Conservation (phyloP, 2,797 vertebrate genomes). For the Basileuterus tristriatus region DNA sequence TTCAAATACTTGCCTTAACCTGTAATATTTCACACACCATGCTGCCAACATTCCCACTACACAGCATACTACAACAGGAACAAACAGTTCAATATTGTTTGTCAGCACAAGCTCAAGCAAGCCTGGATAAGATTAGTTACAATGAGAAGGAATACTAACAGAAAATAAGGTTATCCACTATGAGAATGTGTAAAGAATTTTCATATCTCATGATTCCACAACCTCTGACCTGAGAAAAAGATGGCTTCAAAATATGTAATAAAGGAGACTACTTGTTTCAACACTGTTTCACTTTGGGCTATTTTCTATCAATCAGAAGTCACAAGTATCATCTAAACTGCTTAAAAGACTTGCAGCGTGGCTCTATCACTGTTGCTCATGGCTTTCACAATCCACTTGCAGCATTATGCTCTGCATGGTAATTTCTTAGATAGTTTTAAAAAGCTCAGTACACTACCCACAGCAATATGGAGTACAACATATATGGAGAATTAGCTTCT, state of each 20-base stretch:
- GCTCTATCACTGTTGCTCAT: background rate
- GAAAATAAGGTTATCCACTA: background rate
- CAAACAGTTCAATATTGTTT: background rate
- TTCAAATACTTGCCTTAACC: background rate
- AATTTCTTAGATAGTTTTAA: background rate
- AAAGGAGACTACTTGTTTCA: background rate
- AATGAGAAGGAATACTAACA: background rate
- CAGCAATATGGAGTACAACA: background rate
- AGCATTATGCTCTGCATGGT: background rate
- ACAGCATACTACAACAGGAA: background rate
- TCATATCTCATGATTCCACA: background rate
- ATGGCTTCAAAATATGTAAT: background rate
- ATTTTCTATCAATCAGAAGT: background rate
- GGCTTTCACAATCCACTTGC: background rate
- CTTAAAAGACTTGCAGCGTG: rapidly evolving
- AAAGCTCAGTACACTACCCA: background rate
- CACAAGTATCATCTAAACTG: background rate
- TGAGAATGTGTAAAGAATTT: background rate
- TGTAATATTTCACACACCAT: background rate
- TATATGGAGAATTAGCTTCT: background rate
- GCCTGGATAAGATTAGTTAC: background rate
- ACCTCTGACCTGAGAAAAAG: background rate
- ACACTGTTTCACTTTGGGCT: background rate
- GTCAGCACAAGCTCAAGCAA: background rate
- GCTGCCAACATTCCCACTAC: background rate